Conservation (phyloP, 2,113 vertebrate genomes). For the Halichoeres trimaculatus region DNA sequence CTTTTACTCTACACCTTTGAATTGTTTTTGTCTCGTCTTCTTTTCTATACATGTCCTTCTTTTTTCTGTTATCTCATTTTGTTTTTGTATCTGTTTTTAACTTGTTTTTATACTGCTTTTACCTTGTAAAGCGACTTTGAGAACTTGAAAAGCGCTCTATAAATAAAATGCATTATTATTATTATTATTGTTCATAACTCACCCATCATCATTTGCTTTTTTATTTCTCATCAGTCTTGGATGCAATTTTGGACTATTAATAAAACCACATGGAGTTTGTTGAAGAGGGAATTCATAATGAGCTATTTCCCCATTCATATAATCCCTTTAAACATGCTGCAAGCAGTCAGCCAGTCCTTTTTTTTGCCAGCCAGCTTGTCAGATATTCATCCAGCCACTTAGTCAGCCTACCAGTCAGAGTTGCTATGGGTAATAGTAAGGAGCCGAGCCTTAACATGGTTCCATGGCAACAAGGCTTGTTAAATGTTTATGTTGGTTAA, state of each 20-base stretch:
- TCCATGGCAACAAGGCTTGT: constrained; percentile 70
- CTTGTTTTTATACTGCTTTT: no score
- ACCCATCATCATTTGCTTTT: background rate
- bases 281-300: constrained; percentile 46
- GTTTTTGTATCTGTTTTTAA: no score
- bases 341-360: constrained; percentile 35
- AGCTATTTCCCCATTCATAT: constrained; percentile 55
- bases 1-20: no score
- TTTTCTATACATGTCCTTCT: no score
- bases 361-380: constrained; percentile 50
- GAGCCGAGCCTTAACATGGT: constrained; percentile 40
- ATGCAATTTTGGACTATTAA: constrained; percentile 15
- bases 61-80: no score
- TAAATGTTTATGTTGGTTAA: constrained; percentile 63
- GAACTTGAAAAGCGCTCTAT: no score
- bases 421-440: constrained; percentile 51
- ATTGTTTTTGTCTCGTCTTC: no score
- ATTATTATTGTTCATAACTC: no score
- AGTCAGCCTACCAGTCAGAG: constrained; percentile 56
- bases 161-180: no score
- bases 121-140: no score
- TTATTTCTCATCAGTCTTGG: background rate
- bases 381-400: constrained; percentile 60
- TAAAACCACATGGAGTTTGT: constrained; percentile 24
- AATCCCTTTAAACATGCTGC: constrained; percentile 58